A percentile compares a stretch with the other conserved stretches of the same genome.
Evolutionary conservation across 2,888 invertebrate genomes (phyloP).

Genomic region (Tyria jacobaeae): DNA sequence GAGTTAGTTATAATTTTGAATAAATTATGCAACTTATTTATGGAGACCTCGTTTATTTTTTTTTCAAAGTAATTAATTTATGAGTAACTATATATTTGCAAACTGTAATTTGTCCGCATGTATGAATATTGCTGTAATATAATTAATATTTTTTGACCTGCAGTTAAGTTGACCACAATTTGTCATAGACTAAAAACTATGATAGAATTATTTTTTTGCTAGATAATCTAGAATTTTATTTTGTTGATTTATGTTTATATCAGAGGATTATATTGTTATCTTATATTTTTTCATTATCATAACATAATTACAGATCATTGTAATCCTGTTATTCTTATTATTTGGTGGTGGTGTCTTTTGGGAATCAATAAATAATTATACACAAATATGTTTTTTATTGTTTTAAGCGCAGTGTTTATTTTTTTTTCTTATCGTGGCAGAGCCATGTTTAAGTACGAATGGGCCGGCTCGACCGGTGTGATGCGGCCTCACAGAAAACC

Average conservation of each 20-base stretch:
- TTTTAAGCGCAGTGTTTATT: too few relatives aligned
- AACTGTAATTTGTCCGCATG: slow-evolving; percentile 30
- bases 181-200: slow-evolving; percentile 25
- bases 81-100: slow-evolving; percentile 11
- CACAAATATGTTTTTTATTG: neutral
- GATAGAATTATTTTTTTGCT: slow-evolving; percentile 21
- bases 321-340: slow-evolving; percentile 27
- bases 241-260: slow-evolving; percentile 49
- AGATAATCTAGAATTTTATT: slow-evolving; percentile 46
- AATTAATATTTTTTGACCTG: slow-evolving; percentile 23
- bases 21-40: slow-evolving; percentile 52
- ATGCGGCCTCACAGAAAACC: too few relatives aligned
- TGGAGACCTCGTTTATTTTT: slow-evolving; percentile 6
- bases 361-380: slow-evolving; percentile 55
- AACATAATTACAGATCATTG: slow-evolving; percentile 27
- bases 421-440: too few relatives aligned
- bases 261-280: slow-evolving; percentile 48
- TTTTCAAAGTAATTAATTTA: slow-evolving; percentile 23
- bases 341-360: slow-evolving; percentile 67
- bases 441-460: too few relatives aligned
- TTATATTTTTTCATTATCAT: slow-evolving; percentile 28
- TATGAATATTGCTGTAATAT: slow-evolving; percentile 2
- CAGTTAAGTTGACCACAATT: slow-evolving; percentile 21
- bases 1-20: slow-evolving; percentile 50
- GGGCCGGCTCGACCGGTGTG: too few relatives aligned